Evolutionary conservation across 2,113 vertebrate species (phyloP).

Genomic region (Lamprologus callipterus): DNA sequence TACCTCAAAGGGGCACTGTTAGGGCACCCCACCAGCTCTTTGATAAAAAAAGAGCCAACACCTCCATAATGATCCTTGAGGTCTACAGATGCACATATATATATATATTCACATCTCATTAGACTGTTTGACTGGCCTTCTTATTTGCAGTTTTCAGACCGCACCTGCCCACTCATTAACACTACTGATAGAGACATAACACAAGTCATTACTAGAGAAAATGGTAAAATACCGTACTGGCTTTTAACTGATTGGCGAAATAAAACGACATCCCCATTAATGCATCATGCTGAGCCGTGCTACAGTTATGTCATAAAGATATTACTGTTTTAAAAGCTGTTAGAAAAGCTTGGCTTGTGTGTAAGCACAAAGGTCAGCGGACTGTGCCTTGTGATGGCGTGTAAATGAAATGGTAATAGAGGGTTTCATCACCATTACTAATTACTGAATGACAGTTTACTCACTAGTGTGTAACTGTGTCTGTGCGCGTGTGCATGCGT

Average conservation of each 20-base stretch:
- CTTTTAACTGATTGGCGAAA: slow-evolving; percentile 12
- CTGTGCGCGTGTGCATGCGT: background rate
- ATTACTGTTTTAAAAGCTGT: slow-evolving; percentile 26
- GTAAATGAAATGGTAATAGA: slow-evolving; percentile 56
- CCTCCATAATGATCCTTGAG: background rate
- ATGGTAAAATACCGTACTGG: background rate
- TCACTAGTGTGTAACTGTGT: slow-evolving; percentile 12
- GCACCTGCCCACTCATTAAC: slow-evolving; percentile 30
- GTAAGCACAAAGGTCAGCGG: slow-evolving; percentile 27
- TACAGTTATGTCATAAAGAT: slow-evolving; percentile 9
- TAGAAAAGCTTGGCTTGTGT: background rate
- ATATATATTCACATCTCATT: slow-evolving; percentile 36
- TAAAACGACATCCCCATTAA: background rate
- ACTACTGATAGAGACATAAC: background rate
- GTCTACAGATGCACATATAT: background rate
- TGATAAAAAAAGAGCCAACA: slow-evolving; percentile 34
- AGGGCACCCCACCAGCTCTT: background rate
- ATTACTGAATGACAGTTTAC: slow-evolving; percentile 55
- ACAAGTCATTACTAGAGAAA: background rate
- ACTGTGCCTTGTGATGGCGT: slow-evolving; percentile 8
- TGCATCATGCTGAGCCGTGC: background rate
- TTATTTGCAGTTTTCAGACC: slow-evolving; percentile 14
- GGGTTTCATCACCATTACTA: slow-evolving; percentile 53
- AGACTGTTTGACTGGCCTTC: slow-evolving; percentile 9
- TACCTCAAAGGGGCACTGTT: background rate